Percentiles rank a stretch among this genome's conserved stretches.
phyloP scores from a whole-genome alignment of 2,797 vertebrate genomes.

The Pogonophryne albipinna region DNA sequence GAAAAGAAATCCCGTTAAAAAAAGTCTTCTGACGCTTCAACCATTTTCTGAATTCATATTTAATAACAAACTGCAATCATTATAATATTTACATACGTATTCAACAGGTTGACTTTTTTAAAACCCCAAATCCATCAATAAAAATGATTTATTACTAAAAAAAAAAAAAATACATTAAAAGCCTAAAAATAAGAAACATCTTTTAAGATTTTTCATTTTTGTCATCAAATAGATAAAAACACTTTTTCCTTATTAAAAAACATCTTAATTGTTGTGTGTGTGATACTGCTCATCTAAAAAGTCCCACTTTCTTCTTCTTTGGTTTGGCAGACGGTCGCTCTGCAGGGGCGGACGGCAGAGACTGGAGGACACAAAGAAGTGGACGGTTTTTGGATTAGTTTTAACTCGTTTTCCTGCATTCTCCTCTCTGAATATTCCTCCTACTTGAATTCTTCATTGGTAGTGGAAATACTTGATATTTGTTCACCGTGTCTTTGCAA shows the following conservation, averaged over 20 bases:
- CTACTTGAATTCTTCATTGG: no score
- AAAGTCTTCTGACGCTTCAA: no score
- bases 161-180: no score
- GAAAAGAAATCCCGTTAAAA: no score
- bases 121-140: not conserved
- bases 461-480: no score
- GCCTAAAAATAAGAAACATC: not conserved
- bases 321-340: constrained; percentile 63
- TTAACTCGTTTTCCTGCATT: no score
- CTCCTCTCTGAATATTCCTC: no score
- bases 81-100: constrained; percentile 18
- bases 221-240: not conserved
- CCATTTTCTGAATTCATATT: not conserved
- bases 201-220: not conserved
- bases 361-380: constrained; percentile 38
- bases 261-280: not conserved
- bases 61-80: not conserved
- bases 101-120: not conserved
- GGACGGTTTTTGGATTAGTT: not conserved
- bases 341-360: constrained; percentile 5
- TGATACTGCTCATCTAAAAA: constrained; percentile 74
- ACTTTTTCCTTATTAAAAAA: not conserved
- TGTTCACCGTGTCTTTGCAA: no score
- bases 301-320: constrained; percentile 86
- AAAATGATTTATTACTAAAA: not conserved